These are phyloP conservation scores for Zhengitettix transpicula DNA, from an alignment of 2,888 invertebrate species.

Conservation along the genomic window DNA sequence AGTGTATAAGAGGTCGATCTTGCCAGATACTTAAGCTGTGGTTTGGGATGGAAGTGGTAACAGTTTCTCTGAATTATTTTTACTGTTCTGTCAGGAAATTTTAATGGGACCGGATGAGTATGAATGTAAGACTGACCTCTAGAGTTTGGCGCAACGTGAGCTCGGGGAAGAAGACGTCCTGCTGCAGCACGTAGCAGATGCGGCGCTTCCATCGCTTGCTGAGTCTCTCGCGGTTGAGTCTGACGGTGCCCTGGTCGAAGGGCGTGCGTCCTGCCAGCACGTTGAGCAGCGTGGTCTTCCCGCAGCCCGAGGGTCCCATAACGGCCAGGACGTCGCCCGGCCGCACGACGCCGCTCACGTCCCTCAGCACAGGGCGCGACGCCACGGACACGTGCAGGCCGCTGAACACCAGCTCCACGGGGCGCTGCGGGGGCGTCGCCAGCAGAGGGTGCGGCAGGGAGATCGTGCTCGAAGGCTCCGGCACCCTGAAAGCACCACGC, in stretches of 20 bases:
- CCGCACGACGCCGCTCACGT: conserved; percentile 55
- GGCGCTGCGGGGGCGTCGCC: conserved; percentile 35
- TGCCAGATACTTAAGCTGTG: too few species aligned
- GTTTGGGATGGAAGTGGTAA: too few species aligned
- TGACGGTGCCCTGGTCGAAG: conserved; percentile 46
- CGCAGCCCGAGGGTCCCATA: conserved; percentile 64
- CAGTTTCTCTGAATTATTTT: too few species aligned
- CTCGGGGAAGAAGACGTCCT: conserved; percentile 66
- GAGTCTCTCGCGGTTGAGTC: conserved; percentile 43
- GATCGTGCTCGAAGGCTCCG: conserved; percentile 5
- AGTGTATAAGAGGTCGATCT: too few species aligned
- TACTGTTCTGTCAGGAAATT: neutral
- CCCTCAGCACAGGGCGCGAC: conserved; percentile 43
- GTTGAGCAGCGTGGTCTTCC: conserved; percentile 64
- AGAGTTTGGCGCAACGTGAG: conserved; percentile 61
- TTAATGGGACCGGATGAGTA: neutral
- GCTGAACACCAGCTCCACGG: conserved; percentile 48
- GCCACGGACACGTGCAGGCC: conserved; percentile 33
- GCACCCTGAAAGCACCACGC: neutral
- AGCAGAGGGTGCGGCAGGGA: conserved; percentile 29
- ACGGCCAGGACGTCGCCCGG: conserved; percentile 65
- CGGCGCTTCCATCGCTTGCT: conserved; percentile 54
- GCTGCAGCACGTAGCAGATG: conserved; percentile 67
- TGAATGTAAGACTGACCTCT: conserved; percentile 29
- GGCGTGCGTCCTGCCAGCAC: conserved; percentile 53